These are phyloP conservation scores for Sepiola atlantica DNA, from an alignment of 2,888 invertebrate species.

Conservation along the genomic window DNA sequence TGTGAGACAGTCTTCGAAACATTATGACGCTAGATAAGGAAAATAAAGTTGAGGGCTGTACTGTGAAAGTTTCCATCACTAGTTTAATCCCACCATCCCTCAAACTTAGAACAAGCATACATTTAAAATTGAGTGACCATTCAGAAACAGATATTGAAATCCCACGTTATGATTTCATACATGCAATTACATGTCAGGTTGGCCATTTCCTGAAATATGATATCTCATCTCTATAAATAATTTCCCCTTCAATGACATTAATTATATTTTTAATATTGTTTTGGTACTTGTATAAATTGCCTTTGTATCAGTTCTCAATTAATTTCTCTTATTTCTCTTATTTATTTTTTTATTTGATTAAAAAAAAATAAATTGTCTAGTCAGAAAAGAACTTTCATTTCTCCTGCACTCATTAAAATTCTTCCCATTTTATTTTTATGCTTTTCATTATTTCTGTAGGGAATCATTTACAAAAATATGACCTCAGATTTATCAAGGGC, in stretches of 20 bases:
- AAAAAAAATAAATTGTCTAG: neutral
- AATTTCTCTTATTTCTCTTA: neutral
- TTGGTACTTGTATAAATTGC: constrained; percentile 18
- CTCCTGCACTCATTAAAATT: neutral
- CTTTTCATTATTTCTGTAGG: neutral
- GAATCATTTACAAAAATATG: neutral
- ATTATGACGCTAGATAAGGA: neutral
- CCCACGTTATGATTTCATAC: neutral
- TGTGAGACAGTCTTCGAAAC: neutral
- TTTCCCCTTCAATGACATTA: constrained; percentile 18
- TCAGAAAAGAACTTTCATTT: neutral
- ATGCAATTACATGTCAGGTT: neutral
- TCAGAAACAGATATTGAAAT: neutral
- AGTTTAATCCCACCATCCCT: neutral
- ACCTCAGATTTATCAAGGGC: neutral
- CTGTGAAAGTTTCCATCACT: neutral
- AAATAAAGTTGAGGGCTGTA: neutral
- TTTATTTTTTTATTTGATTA: neutral
- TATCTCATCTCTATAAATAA: constrained; percentile 13
- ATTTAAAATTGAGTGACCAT: constrained; percentile 18
- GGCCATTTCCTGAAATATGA: constrained; percentile 8
- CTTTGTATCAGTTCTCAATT: neutral
- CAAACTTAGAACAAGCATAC: neutral
- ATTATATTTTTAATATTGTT: constrained; percentile 32
- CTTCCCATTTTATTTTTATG: neutral